Percentiles rank a stretch among this genome's conserved stretches.
Evolutionary conservation across 2,888 invertebrate species (phyloP).

Genomic region (Agrotis ipsilon): DNA sequence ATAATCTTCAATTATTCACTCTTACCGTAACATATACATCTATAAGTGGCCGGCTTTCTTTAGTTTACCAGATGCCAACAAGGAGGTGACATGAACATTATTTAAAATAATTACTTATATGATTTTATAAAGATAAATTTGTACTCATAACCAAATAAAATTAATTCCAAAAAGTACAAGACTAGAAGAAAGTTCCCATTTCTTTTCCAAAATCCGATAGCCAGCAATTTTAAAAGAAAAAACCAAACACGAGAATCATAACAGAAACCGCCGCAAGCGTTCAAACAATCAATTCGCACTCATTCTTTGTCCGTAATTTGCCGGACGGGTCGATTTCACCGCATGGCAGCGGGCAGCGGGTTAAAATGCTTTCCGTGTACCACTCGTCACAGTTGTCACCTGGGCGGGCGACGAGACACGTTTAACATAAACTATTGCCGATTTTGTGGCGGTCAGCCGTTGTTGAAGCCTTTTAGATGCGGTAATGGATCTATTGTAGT

Average conservation of each 20-base stretch:
- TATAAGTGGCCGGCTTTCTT: too few species aligned
- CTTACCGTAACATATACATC: too few species aligned
- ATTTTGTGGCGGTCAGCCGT: constrained; percentile 58
- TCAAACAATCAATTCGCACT: constrained; percentile 58
- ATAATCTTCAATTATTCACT: too few species aligned
- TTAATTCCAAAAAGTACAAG: too few species aligned
- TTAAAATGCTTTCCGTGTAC: constrained; percentile 88
- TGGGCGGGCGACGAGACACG: constrained; percentile 64
- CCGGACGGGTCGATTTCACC: constrained; percentile 71
- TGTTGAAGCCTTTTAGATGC: constrained; percentile 58
- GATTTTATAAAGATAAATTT: too few species aligned
- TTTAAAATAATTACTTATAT: too few species aligned
- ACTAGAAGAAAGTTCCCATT: too few species aligned
- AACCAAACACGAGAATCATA: constrained; percentile 39
- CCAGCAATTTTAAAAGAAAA: background rate
- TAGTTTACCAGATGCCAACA: too few species aligned
- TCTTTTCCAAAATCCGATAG: background rate
- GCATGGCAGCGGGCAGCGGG: constrained; percentile 73
- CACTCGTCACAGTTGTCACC: constrained; percentile 76
- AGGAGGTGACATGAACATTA: too few species aligned
- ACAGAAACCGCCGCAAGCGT: constrained; percentile 33
- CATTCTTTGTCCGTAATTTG: constrained; percentile 61
- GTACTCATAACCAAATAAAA: too few species aligned
- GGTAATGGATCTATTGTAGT: constrained; percentile 68
- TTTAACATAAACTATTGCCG: constrained; percentile 66